Conservation (phyloP, 2,888 invertebrate species). For the Drosophila nigritarsus region DNA sequence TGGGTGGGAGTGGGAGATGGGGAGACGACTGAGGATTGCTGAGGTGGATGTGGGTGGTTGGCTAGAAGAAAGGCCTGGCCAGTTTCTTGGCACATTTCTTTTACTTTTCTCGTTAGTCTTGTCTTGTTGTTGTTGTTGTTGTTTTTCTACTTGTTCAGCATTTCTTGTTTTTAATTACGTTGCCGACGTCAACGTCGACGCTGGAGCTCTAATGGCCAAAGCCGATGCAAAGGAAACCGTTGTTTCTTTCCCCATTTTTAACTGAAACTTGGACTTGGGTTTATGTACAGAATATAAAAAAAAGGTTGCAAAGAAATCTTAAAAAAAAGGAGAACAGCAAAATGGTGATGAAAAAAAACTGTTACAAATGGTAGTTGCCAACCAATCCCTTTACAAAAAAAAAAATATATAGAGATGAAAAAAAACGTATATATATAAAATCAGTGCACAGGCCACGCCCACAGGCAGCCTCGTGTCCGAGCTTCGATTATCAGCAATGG, state of each 20-base stretch:
- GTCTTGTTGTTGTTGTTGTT: constrained; percentile 21
- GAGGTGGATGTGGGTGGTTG: background rate
- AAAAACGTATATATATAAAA: constrained; percentile 24
- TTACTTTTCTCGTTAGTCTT: constrained; percentile 11
- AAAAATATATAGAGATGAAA: constrained; percentile 1
- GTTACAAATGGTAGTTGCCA: constrained; percentile 59
- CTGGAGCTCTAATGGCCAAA: constrained; percentile 65
- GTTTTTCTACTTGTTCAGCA: constrained; percentile 36
- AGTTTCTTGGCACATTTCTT: constrained; percentile 71
- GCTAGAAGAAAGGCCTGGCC: constrained; percentile 32
- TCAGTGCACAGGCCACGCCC: constrained; percentile 45
- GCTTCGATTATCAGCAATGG: constrained; percentile 53
- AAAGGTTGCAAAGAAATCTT: constrained; percentile 62
- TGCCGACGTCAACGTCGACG: constrained; percentile 56
- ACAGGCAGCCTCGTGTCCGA: constrained; percentile 7
- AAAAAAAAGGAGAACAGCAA: constrained; percentile 7
- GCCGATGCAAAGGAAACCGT: constrained; percentile 9
- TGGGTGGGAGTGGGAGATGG: too few relatives aligned
- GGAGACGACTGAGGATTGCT: background rate
- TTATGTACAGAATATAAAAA: constrained; percentile 57
- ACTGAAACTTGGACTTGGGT: constrained; percentile 61
- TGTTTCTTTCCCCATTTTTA: constrained; percentile 2
- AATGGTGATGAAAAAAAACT: constrained; percentile 31
- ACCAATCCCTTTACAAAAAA: constrained; percentile 43
- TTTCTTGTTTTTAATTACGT: constrained; percentile 78